Base-by-base conservation (phyloP, 2,113 vertebrate species). In the Microcebus ravelobensis region DNA sequence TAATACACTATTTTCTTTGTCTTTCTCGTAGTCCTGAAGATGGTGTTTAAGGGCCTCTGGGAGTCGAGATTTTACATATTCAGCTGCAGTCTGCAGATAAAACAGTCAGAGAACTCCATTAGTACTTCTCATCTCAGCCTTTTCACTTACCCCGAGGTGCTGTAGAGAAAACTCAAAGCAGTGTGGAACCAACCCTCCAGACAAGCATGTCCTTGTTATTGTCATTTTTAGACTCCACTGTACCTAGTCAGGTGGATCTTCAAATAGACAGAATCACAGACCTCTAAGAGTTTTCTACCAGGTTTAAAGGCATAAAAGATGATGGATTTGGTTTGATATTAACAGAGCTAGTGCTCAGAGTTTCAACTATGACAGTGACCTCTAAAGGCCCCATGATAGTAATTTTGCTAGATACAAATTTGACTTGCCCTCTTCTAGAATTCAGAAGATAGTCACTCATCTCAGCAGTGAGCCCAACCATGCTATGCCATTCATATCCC, bases 11-110 rank as follows among this genome's bases (percentile, higher is more conserved):
- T 99, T 99, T 97, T 99, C 99, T 98, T 99, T 99, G 98, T 99
- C 99, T 83, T 98, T 99, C 96, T 99, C 99, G 0, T 99, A 99
- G 96, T 99, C 98, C 93, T 99, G 99, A 25, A 99, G 99, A 87
- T 99, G 99, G 93, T 99, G 99, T 80, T 99, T 99, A 23, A 99
- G 98, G 90, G 99, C 99, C 65, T 99, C 99, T 0, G 99, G 99
- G 97, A 99, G 99, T 96, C 99, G 99, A 52, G 99, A 98, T 98
- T 99, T 99, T 90, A 99, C 99, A 76, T 99, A 99, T 95, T 99
- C 99, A 31, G 99, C 99, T 76, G 99, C 99, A 0, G 99, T 99
- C 99, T 99, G 97, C 3, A 95, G 20, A 68, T 52, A 48, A 92
- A 93, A 98, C 74, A 98, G 94, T 27, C 4, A 95, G 84, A 95